These are phyloP conservation scores for Pangasius krempfi DNA, from an alignment of 2,797 vertebrate genomes.

Conservation along the genomic window DNA sequence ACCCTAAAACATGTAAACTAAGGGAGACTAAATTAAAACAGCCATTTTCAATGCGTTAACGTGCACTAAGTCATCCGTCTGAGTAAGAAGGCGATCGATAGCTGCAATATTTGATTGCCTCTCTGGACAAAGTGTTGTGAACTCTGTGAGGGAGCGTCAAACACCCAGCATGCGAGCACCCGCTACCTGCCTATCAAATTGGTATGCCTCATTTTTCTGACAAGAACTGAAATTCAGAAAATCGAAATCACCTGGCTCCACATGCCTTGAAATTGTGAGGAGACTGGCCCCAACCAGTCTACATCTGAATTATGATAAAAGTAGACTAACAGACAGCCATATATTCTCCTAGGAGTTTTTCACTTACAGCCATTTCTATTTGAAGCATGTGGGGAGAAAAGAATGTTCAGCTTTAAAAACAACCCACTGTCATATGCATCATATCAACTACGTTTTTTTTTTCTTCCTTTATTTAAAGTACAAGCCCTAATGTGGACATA, in stretches of 20 bases:
- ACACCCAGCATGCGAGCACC: constrained; percentile 68
- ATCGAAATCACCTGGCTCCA: constrained; percentile 60
- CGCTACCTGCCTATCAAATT: constrained; percentile 62
- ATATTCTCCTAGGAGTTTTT: background rate
- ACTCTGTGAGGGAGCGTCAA: constrained; percentile 74
- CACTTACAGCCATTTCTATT: background rate
- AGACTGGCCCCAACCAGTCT: background rate
- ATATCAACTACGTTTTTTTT: background rate
- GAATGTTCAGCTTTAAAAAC: background rate
- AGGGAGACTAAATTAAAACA: constrained; percentile 70
- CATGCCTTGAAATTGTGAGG: background rate
- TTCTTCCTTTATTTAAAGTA: constrained; percentile 21
- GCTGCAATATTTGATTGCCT: constrained; percentile 75
- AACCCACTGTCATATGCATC: constrained; percentile 3
- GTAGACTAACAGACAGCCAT: constrained; percentile 6
- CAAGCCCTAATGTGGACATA: constrained; percentile 36
- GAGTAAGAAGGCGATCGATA: constrained; percentile 74
- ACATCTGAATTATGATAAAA: constrained; percentile 12
- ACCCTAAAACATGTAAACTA: background rate
- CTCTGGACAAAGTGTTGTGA: constrained; percentile 72
- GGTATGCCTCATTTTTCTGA: constrained; percentile 73
- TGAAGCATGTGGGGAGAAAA: background rate
- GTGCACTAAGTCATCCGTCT: constrained; percentile 70
- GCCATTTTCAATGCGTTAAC: constrained; percentile 69
- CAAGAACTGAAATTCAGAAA: constrained; percentile 69